A percentile compares a stretch with the other conserved stretches of the same genome.
These are phyloP conservation scores for Poeciliopsis infans DNA, from an alignment of 2,797 vertebrate species.

Conservation along the genomic window DNA sequence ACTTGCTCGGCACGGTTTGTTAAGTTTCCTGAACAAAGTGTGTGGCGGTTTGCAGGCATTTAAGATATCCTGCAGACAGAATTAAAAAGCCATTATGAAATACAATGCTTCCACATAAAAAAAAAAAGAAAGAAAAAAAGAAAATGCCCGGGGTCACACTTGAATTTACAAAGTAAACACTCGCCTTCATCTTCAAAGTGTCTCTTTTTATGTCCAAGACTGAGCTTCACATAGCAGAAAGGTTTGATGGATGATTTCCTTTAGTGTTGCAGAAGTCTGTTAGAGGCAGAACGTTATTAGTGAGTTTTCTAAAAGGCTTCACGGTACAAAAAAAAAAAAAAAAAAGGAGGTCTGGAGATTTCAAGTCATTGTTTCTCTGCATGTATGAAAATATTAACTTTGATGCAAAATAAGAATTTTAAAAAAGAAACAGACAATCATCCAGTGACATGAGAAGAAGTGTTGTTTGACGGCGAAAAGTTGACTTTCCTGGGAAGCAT, in stretches of 20 bases:
- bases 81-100: conserved; percentile 86
- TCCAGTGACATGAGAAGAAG: neutral
- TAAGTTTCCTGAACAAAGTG: conserved; percentile 82
- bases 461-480: neutral
- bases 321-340: conserved; percentile 14
- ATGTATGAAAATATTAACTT: conserved; percentile 7
- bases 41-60: conserved; percentile 80
- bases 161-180: conserved; percentile 75
- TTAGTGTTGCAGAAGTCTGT: conserved; percentile 66
- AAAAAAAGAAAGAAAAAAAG: no score
- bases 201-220: conserved; percentile 24
- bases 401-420: conserved; percentile 10
- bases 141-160: conserved; percentile 46
- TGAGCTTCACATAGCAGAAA: conserved; percentile 50
- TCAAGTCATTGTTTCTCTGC: conserved; percentile 7
- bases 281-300: conserved; percentile 57
- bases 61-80: conserved; percentile 81
- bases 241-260: conserved; percentile 66
- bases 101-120: conserved; percentile 79
- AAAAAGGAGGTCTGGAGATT: conserved; percentile 19
- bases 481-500: neutral
- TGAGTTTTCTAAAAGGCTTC: conserved; percentile 31
- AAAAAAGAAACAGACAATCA: neutral
- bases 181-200: conserved; percentile 52
- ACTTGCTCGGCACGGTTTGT: conserved; percentile 76